Conservation (phyloP, 2,113 vertebrate species). For the Dendrocopos noguchii region DNA sequence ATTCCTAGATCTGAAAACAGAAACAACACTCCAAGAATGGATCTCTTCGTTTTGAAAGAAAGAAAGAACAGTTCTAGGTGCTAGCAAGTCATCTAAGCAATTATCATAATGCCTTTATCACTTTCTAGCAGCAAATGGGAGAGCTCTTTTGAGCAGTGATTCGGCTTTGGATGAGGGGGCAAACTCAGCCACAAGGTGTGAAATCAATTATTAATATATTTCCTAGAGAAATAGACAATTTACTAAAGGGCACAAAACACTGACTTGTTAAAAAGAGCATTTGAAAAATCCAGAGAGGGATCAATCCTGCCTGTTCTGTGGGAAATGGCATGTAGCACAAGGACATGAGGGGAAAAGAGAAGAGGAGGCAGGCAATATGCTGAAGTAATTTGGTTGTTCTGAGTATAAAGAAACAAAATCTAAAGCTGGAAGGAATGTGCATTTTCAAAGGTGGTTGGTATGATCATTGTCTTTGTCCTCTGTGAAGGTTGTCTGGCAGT, state of each 20-base stretch:
- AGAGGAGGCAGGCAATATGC: neutral
- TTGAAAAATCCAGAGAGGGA: neutral
- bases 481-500: neutral
- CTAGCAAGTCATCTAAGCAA: neutral
- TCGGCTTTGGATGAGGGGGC: neutral
- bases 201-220: conserved; percentile 39
- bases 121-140: neutral
- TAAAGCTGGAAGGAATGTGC: neutral
- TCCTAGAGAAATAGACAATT: conserved; percentile 1
- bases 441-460: neutral
- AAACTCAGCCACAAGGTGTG: neutral
- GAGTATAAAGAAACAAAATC: neutral
- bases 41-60: neutral
- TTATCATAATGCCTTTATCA: neutral
- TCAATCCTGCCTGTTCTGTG: neutral
- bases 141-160: neutral
- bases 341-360: neutral
- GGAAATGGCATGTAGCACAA: neutral
- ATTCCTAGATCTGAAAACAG: neutral
- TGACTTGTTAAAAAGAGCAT: neutral
- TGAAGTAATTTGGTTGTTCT: neutral
- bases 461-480: neutral
- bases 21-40: neutral
- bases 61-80: neutral
- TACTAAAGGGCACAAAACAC: conserved; percentile 1